Conservation (phyloP, 1,140 invertebrate species). For the Globodera ellingtonae region DNA sequence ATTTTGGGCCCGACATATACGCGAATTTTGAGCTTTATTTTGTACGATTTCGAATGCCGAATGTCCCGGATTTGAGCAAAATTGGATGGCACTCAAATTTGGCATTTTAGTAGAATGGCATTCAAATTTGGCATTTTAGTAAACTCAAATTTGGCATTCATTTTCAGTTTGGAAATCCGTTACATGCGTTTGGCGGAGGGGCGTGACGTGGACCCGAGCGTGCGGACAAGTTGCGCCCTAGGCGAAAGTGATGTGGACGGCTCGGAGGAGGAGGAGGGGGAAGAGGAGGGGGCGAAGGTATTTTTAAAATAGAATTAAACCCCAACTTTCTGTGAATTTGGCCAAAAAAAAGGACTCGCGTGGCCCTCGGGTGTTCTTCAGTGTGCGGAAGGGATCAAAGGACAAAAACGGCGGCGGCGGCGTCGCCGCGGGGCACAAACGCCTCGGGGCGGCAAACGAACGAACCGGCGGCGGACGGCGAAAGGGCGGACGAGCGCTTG, state of each 20-base stretch:
- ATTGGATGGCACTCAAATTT: background rate
- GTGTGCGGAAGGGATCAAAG: constrained; percentile 4
- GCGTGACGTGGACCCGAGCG: constrained; percentile 44
- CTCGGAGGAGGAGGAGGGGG: constrained; percentile 49
- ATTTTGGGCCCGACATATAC: too few species aligned
- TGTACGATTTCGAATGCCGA: too few species aligned
- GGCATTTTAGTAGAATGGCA: background rate
- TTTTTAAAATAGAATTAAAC: too few species aligned
- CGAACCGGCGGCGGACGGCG: background rate
- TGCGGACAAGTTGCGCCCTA: constrained; percentile 44
- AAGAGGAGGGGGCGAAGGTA: constrained; percentile 20
- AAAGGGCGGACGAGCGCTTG: background rate
- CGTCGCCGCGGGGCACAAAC: background rate
- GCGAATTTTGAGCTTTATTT: too few species aligned
- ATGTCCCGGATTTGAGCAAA: too few species aligned
- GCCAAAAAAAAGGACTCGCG: background rate
- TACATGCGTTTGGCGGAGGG: constrained; percentile 51
- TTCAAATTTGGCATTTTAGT: background rate
- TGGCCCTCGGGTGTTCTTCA: constrained; percentile 1
- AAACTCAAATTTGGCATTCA: background rate
- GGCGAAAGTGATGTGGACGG: constrained; percentile 36
- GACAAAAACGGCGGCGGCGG: background rate
- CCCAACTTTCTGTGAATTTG: too few species aligned
- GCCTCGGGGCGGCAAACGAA: background rate
- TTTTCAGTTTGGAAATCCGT: constrained; percentile 47